Evolutionary conservation across 2,113 vertebrate genomes (phyloP).

Genomic region (Lichenostomus cassidix): DNA sequence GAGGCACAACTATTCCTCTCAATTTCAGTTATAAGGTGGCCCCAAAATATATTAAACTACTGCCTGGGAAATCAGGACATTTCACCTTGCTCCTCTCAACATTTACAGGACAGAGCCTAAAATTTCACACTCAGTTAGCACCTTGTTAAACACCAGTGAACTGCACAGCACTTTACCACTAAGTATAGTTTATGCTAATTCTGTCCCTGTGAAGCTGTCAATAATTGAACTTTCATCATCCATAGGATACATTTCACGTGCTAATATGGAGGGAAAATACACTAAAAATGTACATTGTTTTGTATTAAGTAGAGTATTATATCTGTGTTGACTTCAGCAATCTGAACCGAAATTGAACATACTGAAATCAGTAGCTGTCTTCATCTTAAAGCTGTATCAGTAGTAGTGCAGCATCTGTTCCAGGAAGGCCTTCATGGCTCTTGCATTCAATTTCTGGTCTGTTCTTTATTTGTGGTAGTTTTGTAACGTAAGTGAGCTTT

Average conservation of each 20-base stretch:
- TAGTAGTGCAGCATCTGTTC: neutral
- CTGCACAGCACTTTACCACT: neutral
- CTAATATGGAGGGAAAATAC: neutral
- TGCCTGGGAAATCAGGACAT: neutral
- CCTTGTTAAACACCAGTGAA: neutral
- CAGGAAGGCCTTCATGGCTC: neutral
- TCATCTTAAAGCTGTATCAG: neutral
- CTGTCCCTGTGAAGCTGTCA: neutral
- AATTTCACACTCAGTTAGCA: neutral
- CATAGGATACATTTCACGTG: neutral
- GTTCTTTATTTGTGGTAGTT: neutral
- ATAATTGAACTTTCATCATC: neutral
- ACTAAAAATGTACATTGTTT: neutral
- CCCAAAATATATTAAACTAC: neutral
- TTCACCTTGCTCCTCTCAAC: neutral
- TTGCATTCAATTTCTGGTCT: neutral
- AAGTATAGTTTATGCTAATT: slow-evolving; percentile 5
- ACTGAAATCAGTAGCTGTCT: neutral
- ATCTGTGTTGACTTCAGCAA: neutral
- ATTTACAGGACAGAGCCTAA: neutral
- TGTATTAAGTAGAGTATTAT: neutral
- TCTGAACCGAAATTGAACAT: neutral
- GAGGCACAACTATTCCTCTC: neutral
- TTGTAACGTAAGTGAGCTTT: neutral
- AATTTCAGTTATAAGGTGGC: rapidly evolving